Percentiles rank a stretch among this genome's conserved stretches.
phyloP scores from a whole-genome alignment of 1,140 invertebrate genomes.

The Conus ventricosus region DNA sequence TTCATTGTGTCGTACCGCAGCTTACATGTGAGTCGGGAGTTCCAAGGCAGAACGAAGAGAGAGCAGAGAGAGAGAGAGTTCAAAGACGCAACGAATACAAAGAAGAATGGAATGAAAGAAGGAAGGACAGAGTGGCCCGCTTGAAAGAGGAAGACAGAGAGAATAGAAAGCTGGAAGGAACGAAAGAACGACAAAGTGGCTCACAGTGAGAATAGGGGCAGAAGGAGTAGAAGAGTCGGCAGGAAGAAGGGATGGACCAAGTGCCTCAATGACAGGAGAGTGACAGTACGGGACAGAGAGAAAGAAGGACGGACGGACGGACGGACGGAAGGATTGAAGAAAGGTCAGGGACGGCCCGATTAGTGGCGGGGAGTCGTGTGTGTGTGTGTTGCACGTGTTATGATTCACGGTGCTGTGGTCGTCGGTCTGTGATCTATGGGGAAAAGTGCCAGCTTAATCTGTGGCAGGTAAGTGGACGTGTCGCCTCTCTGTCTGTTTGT shows the following conservation, averaged over 20 bases:
- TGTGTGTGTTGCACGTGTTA: not conserved
- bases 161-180: not conserved
- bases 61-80: too few relatives aligned
- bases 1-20: too few relatives aligned
- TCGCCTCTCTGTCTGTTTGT: not conserved
- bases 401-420: not conserved
- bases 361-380: not conserved
- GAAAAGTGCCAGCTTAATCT: conserved; percentile 45
- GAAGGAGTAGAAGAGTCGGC: not conserved
- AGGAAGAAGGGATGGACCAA: not conserved
- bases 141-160: not conserved
- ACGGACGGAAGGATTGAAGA: not conserved
- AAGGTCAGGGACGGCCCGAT: not conserved
- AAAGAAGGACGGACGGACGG: not conserved
- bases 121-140: not conserved
- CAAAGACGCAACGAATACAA: too few relatives aligned
- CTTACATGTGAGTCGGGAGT: too few relatives aligned
- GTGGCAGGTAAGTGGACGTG: conserved; percentile 25
- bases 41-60: not conserved
- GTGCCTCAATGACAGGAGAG: not conserved
- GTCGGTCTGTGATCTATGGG: conserved; percentile 29
- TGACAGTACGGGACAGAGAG: not conserved
- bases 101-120: not conserved
- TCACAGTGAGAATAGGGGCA: not conserved
- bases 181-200: not conserved